Evolutionary conservation across 2,113 vertebrate species (phyloP).

Genomic region (Tachuris rubrigastra): DNA sequence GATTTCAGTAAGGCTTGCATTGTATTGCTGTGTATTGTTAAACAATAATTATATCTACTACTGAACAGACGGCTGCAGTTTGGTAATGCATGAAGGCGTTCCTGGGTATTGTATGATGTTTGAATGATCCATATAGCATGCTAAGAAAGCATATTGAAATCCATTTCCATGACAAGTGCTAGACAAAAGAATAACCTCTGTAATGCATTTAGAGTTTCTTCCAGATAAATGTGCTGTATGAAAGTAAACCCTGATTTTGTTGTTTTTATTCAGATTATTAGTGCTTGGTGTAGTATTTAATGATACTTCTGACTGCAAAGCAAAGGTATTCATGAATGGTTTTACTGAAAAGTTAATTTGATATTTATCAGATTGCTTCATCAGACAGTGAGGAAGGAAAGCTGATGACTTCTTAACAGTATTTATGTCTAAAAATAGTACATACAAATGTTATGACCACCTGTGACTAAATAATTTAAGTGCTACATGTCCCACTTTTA

Average conservation of each 20-base stretch:
- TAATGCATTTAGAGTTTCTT: neutral
- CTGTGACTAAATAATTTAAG: conserved; percentile 43
- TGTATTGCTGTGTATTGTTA: neutral
- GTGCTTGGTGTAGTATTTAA: neutral
- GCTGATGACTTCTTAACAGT: neutral
- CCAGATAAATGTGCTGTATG: neutral
- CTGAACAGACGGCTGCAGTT: neutral
- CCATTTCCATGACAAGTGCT: neutral
- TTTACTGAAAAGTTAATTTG: neutral
- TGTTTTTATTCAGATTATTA: neutral
- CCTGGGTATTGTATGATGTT: neutral
- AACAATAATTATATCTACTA: neutral
- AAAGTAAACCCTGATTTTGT: neutral
- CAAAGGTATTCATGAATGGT: neutral
- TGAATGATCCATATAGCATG: neutral
- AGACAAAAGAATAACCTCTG: conserved; percentile 5
- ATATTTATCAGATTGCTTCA: neutral
- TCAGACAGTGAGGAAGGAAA: neutral
- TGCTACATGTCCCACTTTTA: conserved; percentile 32
- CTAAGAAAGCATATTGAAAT: neutral
- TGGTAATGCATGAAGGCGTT: neutral
- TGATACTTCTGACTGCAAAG: neutral
- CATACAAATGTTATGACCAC: neutral
- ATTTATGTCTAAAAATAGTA: neutral
- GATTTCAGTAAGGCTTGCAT: neutral